Evolutionary conservation across 2,888 invertebrate species (phyloP).

Genomic region (Cryptocephalus primarius): DNA sequence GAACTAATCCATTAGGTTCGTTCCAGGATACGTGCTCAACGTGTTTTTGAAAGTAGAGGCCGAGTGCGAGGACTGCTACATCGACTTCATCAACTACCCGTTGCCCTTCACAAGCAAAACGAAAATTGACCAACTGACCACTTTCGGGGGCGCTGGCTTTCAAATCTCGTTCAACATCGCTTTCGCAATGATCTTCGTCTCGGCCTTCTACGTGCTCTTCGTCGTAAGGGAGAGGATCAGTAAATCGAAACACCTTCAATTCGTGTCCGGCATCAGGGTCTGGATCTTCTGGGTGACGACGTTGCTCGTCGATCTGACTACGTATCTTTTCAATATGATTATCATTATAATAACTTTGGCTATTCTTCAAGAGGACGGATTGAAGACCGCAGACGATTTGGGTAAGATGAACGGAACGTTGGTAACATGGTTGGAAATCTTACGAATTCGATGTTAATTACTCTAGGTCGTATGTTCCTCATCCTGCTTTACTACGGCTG

Average conservation of each 20-base stretch:
- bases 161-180: conserved; percentile 57
- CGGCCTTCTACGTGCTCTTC: conserved; percentile 52
- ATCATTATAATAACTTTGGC: conserved; percentile 49
- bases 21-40: conserved; percentile 33
- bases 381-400: conserved; percentile 40
- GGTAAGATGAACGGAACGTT: conserved; percentile 33
- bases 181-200: conserved; percentile 61
- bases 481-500: conserved; percentile 58
- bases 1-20: too few relatives aligned
- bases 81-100: conserved; percentile 51
- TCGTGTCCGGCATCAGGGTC: conserved; percentile 58
- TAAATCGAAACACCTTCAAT: conserved; percentile 60
- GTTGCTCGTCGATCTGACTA: conserved; percentile 55
- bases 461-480: conserved; percentile 47
- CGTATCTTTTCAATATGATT: conserved; percentile 47
- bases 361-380: conserved; percentile 56
- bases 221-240: conserved; percentile 53
- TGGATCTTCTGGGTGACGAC: conserved; percentile 58
- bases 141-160: conserved; percentile 38
- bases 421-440: too few relatives aligned
- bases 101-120: conserved; percentile 50
- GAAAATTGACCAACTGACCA: conserved; percentile 33
- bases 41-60: conserved; percentile 42
- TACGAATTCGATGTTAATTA: neutral
- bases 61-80: conserved; percentile 16